phyloP scores from a whole-genome alignment of 2,113 vertebrate species.

The Prionailurus bengalensis region DNA sequence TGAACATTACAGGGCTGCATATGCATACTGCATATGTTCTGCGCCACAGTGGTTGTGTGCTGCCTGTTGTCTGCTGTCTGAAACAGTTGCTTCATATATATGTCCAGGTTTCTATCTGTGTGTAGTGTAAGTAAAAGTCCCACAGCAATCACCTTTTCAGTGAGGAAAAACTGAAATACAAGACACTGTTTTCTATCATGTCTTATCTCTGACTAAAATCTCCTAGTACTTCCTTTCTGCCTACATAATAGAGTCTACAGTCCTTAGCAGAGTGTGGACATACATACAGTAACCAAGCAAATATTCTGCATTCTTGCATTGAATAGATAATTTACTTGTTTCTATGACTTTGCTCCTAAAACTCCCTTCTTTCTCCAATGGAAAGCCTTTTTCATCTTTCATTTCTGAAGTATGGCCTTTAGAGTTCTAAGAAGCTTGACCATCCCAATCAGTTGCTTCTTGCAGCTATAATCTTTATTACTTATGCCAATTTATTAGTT shows the following conservation, averaged over 20 bases:
- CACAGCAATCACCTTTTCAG: neutral
- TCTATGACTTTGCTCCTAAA: neutral
- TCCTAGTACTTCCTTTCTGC: neutral
- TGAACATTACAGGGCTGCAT: neutral
- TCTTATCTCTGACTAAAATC: neutral
- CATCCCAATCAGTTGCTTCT: neutral
- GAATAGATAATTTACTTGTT: neutral
- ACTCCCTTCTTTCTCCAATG: neutral
- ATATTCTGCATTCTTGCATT: neutral
- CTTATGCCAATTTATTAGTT: neutral
- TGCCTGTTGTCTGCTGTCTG: neutral
- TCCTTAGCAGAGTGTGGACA: neutral
- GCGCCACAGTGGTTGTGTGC: neutral
- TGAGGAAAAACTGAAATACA: neutral
- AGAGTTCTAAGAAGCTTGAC: neutral
- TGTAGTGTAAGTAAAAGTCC: neutral
- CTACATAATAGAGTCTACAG: neutral
- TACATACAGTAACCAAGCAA: neutral
- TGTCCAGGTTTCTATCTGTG: neutral
- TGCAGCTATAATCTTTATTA: neutral
- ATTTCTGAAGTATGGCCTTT: neutral
- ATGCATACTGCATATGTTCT: neutral
- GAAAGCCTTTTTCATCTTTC: neutral
- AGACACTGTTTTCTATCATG: too few species aligned
- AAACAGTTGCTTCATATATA: neutral